phyloP scores from a whole-genome alignment of 1,140 invertebrate species.

The Berghia stephanieae region DNA sequence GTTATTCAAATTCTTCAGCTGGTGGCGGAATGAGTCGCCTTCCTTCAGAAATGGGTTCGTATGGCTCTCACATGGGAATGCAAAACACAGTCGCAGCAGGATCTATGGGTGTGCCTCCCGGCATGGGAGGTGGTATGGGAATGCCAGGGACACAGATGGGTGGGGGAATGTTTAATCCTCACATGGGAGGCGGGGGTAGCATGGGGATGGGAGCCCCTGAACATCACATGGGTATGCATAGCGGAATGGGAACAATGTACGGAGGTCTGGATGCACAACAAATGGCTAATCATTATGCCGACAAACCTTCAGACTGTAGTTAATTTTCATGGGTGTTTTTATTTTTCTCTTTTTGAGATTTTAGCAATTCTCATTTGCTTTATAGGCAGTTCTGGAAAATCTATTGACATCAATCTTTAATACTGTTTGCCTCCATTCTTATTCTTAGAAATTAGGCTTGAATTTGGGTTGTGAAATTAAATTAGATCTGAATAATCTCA shows the following conservation, averaged over 20 bases:
- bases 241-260: slow-evolving; percentile 25
- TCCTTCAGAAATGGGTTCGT: not conserved
- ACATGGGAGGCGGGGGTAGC: too few relatives aligned
- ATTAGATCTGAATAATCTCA: not conserved
- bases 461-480: not conserved
- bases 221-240: slow-evolving; percentile 23
- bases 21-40: slow-evolving; percentile 19
- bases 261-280: slow-evolving; percentile 5
- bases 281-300: slow-evolving; percentile 19
- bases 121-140: slow-evolving; percentile 9
- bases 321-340: not conserved
- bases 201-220: slow-evolving; percentile 5
- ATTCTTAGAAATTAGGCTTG: not conserved
- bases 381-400: not conserved
- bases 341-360: not conserved
- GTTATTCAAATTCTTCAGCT: not conserved
- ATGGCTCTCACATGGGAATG: slow-evolving; percentile 22
- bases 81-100: slow-evolving; percentile 17
- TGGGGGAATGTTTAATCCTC: slow-evolving; percentile 30
- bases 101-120: not conserved
- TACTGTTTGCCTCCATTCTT: not conserved
- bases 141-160: slow-evolving; percentile 21
- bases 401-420: not conserved
- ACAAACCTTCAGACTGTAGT: slow-evolving; percentile 30
- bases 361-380: not conserved